Evolutionary conservation across 2,888 invertebrate genomes (phyloP).

Genomic region (Cyclophora punctaria): DNA sequence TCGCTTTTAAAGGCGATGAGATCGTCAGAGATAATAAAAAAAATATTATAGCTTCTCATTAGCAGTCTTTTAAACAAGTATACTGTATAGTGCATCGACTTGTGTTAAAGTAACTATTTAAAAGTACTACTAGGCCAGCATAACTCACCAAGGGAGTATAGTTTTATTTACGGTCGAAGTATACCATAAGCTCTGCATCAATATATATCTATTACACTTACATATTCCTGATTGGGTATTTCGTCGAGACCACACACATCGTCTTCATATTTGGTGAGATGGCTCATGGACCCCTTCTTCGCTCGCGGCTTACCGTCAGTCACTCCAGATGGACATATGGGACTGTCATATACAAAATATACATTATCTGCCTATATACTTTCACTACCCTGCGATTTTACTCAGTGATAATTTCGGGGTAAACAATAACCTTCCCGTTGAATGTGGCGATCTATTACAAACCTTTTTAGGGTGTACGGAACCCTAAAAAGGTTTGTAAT

Average conservation of each 20-base stretch:
- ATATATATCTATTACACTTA: conserved; percentile 20
- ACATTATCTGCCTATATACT: too few species aligned
- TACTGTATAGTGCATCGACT: background rate
- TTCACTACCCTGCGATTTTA: too few species aligned
- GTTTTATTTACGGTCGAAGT: background rate
- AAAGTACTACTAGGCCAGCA: background rate
- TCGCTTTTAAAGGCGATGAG: too few species aligned
- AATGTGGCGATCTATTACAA: too few species aligned
- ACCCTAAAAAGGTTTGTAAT: too few species aligned
- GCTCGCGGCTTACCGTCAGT: conserved; percentile 39
- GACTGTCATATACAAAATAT: too few species aligned
- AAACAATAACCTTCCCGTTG: too few species aligned
- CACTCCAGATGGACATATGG: conserved; percentile 12
- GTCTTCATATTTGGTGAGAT: conserved; percentile 35
- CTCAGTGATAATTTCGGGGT: too few species aligned
- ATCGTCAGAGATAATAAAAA: too few species aligned
- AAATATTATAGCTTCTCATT: too few species aligned
- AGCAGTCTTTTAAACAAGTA: background rate
- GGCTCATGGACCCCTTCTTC: conserved; percentile 29
- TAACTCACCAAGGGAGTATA: background rate
- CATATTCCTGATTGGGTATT: conserved; percentile 55
- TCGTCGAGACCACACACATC: conserved; percentile 54
- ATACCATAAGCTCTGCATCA: background rate
- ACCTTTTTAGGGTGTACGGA: too few species aligned
- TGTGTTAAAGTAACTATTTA: background rate